Base-by-base conservation (phyloP, 2,888 invertebrate species). In the Dryobota labecula region DNA sequence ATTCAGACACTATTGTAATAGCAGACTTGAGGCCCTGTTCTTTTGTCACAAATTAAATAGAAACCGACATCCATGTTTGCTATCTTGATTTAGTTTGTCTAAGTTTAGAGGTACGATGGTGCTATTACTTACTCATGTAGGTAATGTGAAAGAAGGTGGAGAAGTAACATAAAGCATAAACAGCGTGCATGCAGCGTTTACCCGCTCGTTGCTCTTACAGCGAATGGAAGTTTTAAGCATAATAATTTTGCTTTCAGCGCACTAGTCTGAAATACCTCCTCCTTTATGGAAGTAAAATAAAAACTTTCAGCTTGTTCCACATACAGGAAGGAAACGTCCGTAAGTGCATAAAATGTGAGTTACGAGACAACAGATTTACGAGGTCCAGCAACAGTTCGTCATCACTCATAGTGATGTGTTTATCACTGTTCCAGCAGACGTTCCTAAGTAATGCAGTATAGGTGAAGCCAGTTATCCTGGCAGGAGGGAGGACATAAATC, bases 401-500 rank as follows among this genome's bases (percentile, higher is more conserved):
- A 86, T 86, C 74, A 70, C 36, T 84, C 84, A 86, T 67, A 78
- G 65, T 49, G 74, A 57, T 67, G 78, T 70, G 78, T 86, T 82
- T 82, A 86, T 82, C 83, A 78, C 63, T 73, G 78, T 72, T 66
- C 69, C 41, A 65, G 64, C 38, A 74, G 66, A 71, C 53, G 62
- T 73, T 64, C 67, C 69, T 82, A 68, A 86, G 66, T 84, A 80
- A 84, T 74, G 66, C 76, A 83, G 47, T 54, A 73, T 80, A 80
- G 75, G 84, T 78, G 78, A 70, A 72, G 49, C 77, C 74, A 73
- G 70, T 83, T 89, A 89, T 88, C 87, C 87, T 81, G 79, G 73
- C 84, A 81, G 87, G 85, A 86, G 88, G 86, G 88, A 86, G 88
- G 86, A 88, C 89, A 92, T 93, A 92, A 94, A 93, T 92, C 89